phyloP scores from a whole-genome alignment of 2,888 invertebrate species.

The Tupiocoris notatus region DNA sequence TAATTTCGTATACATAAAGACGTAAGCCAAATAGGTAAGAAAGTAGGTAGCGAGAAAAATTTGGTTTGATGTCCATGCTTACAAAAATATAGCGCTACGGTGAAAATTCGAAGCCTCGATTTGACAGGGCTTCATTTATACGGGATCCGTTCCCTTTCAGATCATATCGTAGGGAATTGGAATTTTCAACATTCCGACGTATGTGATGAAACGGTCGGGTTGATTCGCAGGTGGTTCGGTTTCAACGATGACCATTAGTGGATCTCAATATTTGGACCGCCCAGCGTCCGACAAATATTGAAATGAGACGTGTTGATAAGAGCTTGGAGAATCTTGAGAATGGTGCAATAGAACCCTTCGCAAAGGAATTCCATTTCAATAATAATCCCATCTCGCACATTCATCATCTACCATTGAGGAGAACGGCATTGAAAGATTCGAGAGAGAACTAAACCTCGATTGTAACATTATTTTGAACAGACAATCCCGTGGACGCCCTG shows the following conservation, averaged over 20 bases:
- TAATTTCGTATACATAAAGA: no score
- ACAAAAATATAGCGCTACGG: no score
- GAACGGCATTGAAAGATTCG: no score
- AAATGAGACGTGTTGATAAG: conserved; percentile 30
- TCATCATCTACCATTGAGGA: no score
- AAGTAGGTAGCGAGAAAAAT: no score
- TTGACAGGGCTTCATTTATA: neutral
- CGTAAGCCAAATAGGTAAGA: no score
- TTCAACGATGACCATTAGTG: conserved; percentile 22
- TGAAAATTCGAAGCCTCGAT: no score
- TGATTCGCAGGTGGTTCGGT: neutral
- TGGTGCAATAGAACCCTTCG: conserved; percentile 25
- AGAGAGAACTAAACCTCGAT: no score
- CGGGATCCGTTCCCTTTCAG: neutral
- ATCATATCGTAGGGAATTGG: conserved; percentile 4
- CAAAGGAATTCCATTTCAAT: conserved; percentile 9
- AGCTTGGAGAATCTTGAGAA: conserved; percentile 14
- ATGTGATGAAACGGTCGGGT: neutral
- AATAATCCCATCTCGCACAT: conserved; percentile 26
- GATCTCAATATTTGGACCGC: neutral
- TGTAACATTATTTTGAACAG: no score
- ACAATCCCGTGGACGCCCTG: no score
- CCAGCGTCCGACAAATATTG: conserved; percentile 11
- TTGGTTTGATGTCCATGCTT: no score
- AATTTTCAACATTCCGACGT: conserved; percentile 17